A percentile compares a stretch with the other conserved stretches of the same genome.
These are phyloP conservation scores for Lepidothrix coronata DNA, from an alignment of 2,113 vertebrate species.

Conservation along the genomic window DNA sequence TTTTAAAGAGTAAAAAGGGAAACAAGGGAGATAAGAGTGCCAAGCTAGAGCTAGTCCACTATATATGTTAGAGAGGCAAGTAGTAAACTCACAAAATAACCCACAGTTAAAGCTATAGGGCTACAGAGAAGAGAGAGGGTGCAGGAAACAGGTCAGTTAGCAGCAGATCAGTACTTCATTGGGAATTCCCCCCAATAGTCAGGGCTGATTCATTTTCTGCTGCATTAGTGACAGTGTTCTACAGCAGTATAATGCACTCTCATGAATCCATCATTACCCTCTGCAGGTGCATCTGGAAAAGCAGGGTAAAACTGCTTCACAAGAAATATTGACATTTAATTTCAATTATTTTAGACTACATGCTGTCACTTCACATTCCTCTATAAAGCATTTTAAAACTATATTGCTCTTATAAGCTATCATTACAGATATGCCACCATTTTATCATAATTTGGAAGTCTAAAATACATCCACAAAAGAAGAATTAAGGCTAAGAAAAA, in stretches of 20 bases:
- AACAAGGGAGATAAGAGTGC: neutral
- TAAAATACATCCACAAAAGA: neutral
- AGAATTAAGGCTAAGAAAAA: neutral
- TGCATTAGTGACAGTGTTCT: neutral
- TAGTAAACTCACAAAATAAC: neutral
- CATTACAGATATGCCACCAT: fast-evolving
- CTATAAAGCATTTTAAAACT: neutral
- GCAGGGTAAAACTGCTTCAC: neutral
- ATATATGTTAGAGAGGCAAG: neutral
- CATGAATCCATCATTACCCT: neutral
- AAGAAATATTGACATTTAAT: neutral
- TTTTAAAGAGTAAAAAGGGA: neutral
- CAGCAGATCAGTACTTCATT: neutral
- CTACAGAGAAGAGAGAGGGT: neutral
- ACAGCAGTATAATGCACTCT: neutral
- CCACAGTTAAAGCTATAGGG: neutral
- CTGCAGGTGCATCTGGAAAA: neutral
- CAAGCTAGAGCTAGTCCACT: neutral
- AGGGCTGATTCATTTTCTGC: neutral
- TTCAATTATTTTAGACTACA: neutral
- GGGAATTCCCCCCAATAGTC: neutral
- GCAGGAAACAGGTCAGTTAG: neutral
- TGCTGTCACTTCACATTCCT: neutral
- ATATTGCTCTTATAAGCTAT: neutral
- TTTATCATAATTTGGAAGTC: neutral